Conservation (phyloP, 1,140 invertebrate genomes). For the Drosophila insularis region DNA sequence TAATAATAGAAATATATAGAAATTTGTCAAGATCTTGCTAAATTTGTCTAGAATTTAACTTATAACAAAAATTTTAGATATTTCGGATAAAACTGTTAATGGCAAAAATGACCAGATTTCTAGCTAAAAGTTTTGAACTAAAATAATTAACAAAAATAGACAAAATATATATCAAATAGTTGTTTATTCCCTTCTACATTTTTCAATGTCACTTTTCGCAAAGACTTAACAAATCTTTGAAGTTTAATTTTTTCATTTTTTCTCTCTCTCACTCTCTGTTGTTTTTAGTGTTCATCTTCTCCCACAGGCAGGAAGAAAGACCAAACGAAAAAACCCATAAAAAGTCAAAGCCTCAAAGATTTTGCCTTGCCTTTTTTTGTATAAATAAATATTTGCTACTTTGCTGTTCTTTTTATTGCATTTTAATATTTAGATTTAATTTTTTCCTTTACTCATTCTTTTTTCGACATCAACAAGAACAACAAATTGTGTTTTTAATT, state of each 20-base stretch:
- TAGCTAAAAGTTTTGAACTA: not conserved
- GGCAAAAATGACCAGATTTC: not conserved
- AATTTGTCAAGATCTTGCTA: no score
- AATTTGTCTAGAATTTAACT: no score
- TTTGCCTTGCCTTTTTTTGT: conserved; percentile 9
- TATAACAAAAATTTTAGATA: no score
- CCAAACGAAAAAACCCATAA: conserved; percentile 34
- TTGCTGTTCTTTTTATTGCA: conserved; percentile 12
- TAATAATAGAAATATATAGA: no score
- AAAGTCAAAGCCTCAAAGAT: conserved; percentile 38
- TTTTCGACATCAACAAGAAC: no score
- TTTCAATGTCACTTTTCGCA: not conserved
- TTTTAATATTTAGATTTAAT: conserved; percentile 25
- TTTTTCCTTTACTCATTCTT: not conserved
- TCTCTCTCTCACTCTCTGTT: not conserved
- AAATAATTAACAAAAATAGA: no score
- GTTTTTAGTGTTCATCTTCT: conserved; percentile 38
- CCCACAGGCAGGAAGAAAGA: conserved; percentile 38
- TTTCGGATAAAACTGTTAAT: no score
- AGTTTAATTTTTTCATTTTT: not conserved
- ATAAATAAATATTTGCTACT: conserved; percentile 17
- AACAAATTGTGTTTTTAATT: conserved; percentile 43
- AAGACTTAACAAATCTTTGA: not conserved
- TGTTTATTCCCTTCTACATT: no score
- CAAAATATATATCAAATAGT: no score